Evolutionary conservation across 2,888 invertebrate species (phyloP).

Genomic region (Baccha elongata): DNA sequence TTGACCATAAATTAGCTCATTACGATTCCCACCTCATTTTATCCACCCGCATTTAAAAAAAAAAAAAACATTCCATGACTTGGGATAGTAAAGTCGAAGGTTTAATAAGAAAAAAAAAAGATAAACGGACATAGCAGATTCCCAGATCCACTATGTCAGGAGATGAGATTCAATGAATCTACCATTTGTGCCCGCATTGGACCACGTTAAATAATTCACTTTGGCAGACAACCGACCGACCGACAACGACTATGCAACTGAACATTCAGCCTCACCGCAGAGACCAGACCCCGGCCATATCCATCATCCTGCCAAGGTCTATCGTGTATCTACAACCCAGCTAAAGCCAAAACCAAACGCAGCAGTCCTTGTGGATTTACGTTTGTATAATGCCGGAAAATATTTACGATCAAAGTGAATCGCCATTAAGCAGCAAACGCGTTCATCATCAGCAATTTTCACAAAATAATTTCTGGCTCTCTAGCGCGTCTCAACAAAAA

Average conservation of each 20-base stretch:
- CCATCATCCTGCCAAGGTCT: slow-evolving; percentile 70
- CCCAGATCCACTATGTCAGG: slow-evolving; percentile 57
- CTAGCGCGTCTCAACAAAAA: background rate
- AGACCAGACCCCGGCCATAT: slow-evolving; percentile 53
- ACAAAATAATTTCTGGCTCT: slow-evolving; percentile 65
- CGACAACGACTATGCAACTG: slow-evolving; percentile 54
- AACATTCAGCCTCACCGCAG: slow-evolving; percentile 29
- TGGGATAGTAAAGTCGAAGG: background rate
- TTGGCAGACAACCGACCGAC: slow-evolving; percentile 35
- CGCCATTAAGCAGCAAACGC: slow-evolving; percentile 73
- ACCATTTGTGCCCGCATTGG: slow-evolving; percentile 61
- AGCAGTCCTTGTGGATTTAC: slow-evolving; percentile 65
- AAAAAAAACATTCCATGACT: background rate
- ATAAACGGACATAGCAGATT: slow-evolving; percentile 25
- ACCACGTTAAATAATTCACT: slow-evolving; percentile 73
- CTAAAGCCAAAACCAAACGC: slow-evolving; percentile 8
- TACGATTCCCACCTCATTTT: slow-evolving; percentile 76
- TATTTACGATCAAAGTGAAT: slow-evolving; percentile 74
- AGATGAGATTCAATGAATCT: slow-evolving; percentile 64
- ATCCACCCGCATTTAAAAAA: slow-evolving; percentile 68
- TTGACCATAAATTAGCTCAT: slow-evolving; percentile 82
- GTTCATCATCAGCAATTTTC: slow-evolving; percentile 74
- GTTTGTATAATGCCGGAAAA: slow-evolving; percentile 70
- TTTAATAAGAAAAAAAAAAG: background rate
- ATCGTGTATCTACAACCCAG: slow-evolving; percentile 20